A percentile compares a stretch with the other conserved stretches of the same genome.
phyloP scores from a whole-genome alignment of 2,113 vertebrate species.

The Cyrtonyx montezumae region DNA sequence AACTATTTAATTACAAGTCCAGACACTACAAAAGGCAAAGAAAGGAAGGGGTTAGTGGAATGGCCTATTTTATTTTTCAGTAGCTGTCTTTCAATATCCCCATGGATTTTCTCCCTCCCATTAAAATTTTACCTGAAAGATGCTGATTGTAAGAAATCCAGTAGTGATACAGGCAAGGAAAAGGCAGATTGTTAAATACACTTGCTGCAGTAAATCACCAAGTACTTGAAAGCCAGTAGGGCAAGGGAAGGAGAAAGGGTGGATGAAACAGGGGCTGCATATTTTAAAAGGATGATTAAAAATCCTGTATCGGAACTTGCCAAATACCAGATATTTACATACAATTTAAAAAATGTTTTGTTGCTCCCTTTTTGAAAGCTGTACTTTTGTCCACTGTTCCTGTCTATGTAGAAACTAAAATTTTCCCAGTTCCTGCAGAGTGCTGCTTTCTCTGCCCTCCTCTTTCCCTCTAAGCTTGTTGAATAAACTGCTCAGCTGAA shows the following conservation, averaged over 20 bases:
- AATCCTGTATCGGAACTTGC: background rate
- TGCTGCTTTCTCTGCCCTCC: slow-evolving; percentile 59
- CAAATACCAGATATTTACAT: background rate
- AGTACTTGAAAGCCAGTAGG: background rate
- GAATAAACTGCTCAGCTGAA: slow-evolving; percentile 61
- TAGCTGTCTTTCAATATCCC: slow-evolving; percentile 24
- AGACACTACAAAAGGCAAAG: background rate
- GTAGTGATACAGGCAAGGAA: slow-evolving; percentile 1
- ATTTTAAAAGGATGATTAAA: slow-evolving; percentile 39
- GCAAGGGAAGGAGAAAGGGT: slow-evolving; percentile 35
- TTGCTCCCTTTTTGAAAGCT: slow-evolving; percentile 33
- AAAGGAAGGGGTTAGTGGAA: slow-evolving; percentile 51
- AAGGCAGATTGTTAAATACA: slow-evolving; percentile 53
- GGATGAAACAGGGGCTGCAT: slow-evolving; percentile 45
- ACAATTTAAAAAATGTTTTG: background rate
- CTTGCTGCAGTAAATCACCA: slow-evolving; percentile 33
- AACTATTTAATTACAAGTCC: background rate
- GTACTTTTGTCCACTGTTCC: slow-evolving; percentile 41
- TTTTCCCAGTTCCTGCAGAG: slow-evolving; percentile 5
- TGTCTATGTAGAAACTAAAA: slow-evolving; percentile 27
- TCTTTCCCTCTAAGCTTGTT: slow-evolving; percentile 58
- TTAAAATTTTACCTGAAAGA: slow-evolving; percentile 57
- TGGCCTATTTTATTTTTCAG: slow-evolving; percentile 51
- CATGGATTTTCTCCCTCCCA: slow-evolving; percentile 46
- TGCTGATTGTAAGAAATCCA: slow-evolving; percentile 56